Percentiles rank a stretch among this genome's conserved stretches.
phyloP scores from a whole-genome alignment of 2,888 invertebrate genomes.

The Bombylius discolor region DNA sequence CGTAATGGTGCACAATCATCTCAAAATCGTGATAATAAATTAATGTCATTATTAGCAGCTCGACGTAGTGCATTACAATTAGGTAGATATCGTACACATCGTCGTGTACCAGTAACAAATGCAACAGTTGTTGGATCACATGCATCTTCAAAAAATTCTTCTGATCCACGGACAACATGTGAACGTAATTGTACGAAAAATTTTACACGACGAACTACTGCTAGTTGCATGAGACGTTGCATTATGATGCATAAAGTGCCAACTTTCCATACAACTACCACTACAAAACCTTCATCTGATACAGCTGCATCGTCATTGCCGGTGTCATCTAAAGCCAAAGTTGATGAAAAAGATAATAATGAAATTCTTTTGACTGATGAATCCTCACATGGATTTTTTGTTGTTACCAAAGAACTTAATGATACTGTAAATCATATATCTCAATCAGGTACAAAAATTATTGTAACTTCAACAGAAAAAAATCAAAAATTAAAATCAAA shows the following conservation, averaged over 20 bases:
- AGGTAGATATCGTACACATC: slow-evolving; percentile 41
- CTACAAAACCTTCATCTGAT: slow-evolving; percentile 7
- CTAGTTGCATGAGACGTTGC: slow-evolving; percentile 35
- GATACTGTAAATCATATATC: slow-evolving; percentile 31
- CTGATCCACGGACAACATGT: slow-evolving; percentile 27
- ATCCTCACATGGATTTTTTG: slow-evolving; percentile 33
- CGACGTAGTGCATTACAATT: slow-evolving; percentile 46
- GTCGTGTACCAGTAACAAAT: slow-evolving; percentile 18
- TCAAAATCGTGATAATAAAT: slow-evolving; percentile 41
- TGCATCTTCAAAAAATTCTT: slow-evolving; percentile 25
- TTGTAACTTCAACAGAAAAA: slow-evolving; percentile 11
- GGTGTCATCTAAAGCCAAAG: slow-evolving; percentile 15
- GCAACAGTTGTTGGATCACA: slow-evolving; percentile 26
- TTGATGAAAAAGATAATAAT: slow-evolving; percentile 30
- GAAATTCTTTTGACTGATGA: slow-evolving; percentile 37
- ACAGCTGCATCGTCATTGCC: slow-evolving; percentile 9
- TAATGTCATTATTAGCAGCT: slow-evolving; percentile 47
- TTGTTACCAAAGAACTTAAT: slow-evolving; percentile 33
- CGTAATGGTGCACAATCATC: slow-evolving; percentile 26
- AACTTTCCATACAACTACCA: slow-evolving; percentile 16
- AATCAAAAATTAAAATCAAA: slow-evolving; percentile 20
- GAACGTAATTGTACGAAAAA: slow-evolving; percentile 36
- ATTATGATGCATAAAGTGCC: slow-evolving; percentile 24
- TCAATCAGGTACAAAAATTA: slow-evolving; percentile 19
- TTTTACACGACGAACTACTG: slow-evolving; percentile 34